phyloP scores from a whole-genome alignment of 2,888 invertebrate species.

The Mythimna impura region DNA sequence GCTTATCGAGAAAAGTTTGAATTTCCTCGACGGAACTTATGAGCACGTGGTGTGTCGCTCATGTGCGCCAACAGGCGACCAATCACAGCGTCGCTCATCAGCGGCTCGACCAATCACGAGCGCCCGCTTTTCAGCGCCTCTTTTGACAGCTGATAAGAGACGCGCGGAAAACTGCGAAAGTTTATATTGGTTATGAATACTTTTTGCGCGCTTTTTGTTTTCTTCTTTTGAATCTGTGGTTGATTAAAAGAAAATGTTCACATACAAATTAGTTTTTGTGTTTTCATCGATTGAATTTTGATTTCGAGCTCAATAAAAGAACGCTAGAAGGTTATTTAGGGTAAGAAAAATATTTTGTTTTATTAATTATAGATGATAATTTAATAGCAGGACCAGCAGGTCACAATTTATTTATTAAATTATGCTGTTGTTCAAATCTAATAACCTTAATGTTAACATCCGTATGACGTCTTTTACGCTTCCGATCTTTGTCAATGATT shows the following conservation, averaged over 20 bases:
- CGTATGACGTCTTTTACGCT: conserved; percentile 30
- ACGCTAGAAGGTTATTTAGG: background rate
- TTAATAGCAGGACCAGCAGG: background rate
- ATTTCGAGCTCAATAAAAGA: background rate
- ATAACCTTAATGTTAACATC: conserved; percentile 5
- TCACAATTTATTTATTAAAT: background rate
- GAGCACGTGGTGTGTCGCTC: conserved; percentile 88
- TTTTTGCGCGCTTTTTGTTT: conserved; percentile 5
- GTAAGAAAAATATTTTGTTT: background rate
- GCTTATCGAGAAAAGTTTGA: conserved; percentile 80
- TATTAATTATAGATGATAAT: background rate
- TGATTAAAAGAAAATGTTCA: background rate
- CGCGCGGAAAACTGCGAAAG: conserved; percentile 60
- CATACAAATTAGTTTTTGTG: background rate
- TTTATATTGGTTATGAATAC: conserved; percentile 41
- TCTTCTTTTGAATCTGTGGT: background rate
- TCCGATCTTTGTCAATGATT: conserved; percentile 8
- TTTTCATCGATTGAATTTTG: background rate
- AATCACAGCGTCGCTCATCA: conserved; percentile 85
- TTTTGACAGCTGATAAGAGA: conserved; percentile 88
- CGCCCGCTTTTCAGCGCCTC: conserved; percentile 84
- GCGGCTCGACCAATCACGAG: conserved; percentile 79
- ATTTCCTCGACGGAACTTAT: conserved; percentile 84
- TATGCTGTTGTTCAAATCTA: background rate
- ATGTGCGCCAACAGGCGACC: conserved; percentile 83